Percentiles rank a stretch among this genome's conserved stretches.
Evolutionary conservation across 2,888 invertebrate species (phyloP).

Genomic region (Melanotus villosus): DNA sequence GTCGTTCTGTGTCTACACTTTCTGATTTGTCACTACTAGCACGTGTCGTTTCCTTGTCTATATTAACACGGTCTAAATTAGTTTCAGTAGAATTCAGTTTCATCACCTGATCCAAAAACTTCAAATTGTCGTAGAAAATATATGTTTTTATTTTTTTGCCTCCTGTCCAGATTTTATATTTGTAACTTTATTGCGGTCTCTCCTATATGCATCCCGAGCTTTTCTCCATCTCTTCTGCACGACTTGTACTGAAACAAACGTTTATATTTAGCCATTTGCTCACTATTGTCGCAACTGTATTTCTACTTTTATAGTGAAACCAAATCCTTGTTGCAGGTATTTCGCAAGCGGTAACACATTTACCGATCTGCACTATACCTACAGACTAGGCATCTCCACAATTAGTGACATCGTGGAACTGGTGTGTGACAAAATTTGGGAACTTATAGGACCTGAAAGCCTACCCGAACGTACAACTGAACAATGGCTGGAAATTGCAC

Average conservation of each 20-base stretch:
- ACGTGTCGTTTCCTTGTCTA: too few relatives aligned
- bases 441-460: background rate
- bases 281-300: too few relatives aligned
- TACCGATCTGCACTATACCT: too few relatives aligned
- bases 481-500: background rate
- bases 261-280: background rate
- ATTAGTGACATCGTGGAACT: background rate
- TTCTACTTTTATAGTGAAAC: too few relatives aligned
- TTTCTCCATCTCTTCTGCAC: slow-evolving; percentile 9
- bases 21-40: too few relatives aligned
- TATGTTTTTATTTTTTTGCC: background rate
- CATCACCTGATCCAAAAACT: background rate
- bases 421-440: slow-evolving; percentile 10
- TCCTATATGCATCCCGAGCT: background rate
- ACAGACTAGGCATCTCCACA: background rate
- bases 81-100: background rate
- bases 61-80: too few relatives aligned
- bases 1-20: too few relatives aligned
- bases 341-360: too few relatives aligned
- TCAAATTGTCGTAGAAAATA: too few relatives aligned
- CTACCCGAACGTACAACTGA: slow-evolving; percentile 2
- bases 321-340: background rate
- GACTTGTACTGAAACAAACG: too few relatives aligned
- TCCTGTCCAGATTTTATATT: background rate
- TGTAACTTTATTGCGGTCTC: background rate